Evolutionary conservation across 2,888 invertebrate species (phyloP), one percentile per base, ranked within the genome.

Genomic region (Altica lythri): DNA sequence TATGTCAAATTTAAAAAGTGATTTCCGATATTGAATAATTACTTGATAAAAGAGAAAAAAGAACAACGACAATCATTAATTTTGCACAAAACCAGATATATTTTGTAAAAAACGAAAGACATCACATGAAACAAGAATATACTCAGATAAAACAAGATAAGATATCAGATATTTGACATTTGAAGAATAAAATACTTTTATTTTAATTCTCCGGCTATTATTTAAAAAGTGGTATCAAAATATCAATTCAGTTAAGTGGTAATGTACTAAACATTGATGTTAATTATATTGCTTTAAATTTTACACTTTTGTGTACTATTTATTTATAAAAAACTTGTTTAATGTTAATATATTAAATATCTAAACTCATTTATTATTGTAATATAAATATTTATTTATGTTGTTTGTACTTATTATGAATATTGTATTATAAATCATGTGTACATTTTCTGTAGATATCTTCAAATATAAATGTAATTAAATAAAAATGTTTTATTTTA

Each of bases 391-490:
- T 63, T 55, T 63, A 62, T 60, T 60, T 60, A 59, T 57, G 59
- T 62, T 62, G 53, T 59, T 58, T 62, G 56, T 62, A 62, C 32
- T 40, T 62, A 61, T 62, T 62, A 61, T 61, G 62, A 58, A 62
- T 61, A 57, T 61, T 65, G 64, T 65, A 63, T 59, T 51, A 66
- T 66, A 66, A 60, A 54, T 54, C 60, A 61, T 61, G 57, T 66
- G 66, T 66, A 66, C 64, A 66, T 66, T 66, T 58, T 62, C 57
- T 66, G 66, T 66, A 65, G 64, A 66, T 65, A 65, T 57, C 54
- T 60, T 50, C 29, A 57, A 59, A 66, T 40, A 66, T 64, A 65
- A 65, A 63, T 66, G 64, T 65, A 61, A 27, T 57, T 53, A 47
- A 59, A 22, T 22, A 5, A 40, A 8, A 2, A 25, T 14, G 22